Base-by-base conservation (phyloP, 2,113 vertebrate species). In the Thinocorus orbignyianus region DNA sequence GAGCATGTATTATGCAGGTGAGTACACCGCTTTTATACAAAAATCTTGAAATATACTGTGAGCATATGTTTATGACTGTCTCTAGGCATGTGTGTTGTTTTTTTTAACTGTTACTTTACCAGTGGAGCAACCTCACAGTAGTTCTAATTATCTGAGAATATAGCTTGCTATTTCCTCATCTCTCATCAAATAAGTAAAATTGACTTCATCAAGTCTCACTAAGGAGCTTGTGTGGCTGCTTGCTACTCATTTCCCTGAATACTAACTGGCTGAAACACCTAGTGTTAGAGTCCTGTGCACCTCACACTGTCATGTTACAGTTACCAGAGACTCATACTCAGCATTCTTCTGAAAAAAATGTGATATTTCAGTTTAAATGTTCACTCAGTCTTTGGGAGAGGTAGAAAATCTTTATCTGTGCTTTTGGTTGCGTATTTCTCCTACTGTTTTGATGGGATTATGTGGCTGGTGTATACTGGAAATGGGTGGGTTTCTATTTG, bases 1-100 rank as follows among this genome's bases (percentile, higher is more conserved):
- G 98, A 83, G 97, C 97, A 2, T 99, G 99, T 91, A 12, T 99
- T 48, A 98, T 98, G 88, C 99, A 99, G 96, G 99, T 98, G 96
- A 97, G 98, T 88, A 39, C 14, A 0, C 2, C 17, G 13, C 16
- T 93, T 64, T 74, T 24, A 22, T 51, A 77, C 8, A 24, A 33
- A 35, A 35, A 66, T 15, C 17, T 39, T n/a, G 12, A 25, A 26
- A 49, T 9, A 2, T 33, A 9, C 35, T 9, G 30, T 64, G 33
- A 17, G 16, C 2, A 0, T 2, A 0, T 46, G n/a, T 55, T 81
- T 60, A 7, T 7, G 55, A 1, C 15, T 1, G 0, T 60, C 33
- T 79, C 30, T 17, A 62, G 46, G 8, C 2, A 4, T 28, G 26
- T 6, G 44, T 44, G 15, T 17, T 44, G 44, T 44, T 44, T 44